Evolutionary conservation across 2,113 vertebrate species (phyloP).

Genomic region (Plotosus lineatus): DNA sequence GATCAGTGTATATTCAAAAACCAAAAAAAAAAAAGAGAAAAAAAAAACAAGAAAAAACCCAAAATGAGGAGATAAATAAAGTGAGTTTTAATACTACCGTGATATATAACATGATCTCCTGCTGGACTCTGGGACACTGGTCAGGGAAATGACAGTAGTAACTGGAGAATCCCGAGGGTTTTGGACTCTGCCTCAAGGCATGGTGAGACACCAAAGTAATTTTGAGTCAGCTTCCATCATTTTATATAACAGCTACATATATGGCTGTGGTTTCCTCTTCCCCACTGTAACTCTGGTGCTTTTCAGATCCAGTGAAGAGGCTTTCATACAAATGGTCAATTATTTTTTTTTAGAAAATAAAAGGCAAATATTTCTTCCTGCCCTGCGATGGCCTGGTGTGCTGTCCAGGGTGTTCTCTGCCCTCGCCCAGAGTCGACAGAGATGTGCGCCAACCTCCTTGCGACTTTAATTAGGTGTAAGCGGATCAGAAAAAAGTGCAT

Average conservation of each 20-base stretch:
- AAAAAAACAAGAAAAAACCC: no score
- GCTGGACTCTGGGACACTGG: neutral
- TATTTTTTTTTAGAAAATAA: no score
- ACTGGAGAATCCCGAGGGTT: neutral
- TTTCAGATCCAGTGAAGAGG: neutral
- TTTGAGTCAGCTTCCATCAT: slow-evolving; percentile 3
- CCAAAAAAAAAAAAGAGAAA: neutral
- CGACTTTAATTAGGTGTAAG: no score
- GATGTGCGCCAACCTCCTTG: no score
- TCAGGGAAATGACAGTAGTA: neutral
- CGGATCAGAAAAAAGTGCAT: no score
- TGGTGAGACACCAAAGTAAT: slow-evolving; percentile 1
- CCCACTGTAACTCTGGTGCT: neutral
- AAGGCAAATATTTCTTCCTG: no score
- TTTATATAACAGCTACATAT: slow-evolving; percentile 19
- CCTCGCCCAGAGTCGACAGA: no score
- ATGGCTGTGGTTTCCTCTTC: neutral
- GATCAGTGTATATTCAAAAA: neutral
- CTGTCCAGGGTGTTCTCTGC: no score
- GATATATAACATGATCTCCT: neutral
- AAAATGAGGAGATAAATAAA: no score
- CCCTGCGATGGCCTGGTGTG: no score
- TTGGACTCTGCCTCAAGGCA: slow-evolving; percentile 7
- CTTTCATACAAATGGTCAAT: neutral
- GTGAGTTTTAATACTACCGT: neutral